A percentile compares a stretch with the other conserved stretches of the same genome.
These are phyloP conservation scores for Heliocidaris tuberculata DNA, from an alignment of 35 echinoderm and acorn worm genomes.

Conservation along the genomic window DNA sequence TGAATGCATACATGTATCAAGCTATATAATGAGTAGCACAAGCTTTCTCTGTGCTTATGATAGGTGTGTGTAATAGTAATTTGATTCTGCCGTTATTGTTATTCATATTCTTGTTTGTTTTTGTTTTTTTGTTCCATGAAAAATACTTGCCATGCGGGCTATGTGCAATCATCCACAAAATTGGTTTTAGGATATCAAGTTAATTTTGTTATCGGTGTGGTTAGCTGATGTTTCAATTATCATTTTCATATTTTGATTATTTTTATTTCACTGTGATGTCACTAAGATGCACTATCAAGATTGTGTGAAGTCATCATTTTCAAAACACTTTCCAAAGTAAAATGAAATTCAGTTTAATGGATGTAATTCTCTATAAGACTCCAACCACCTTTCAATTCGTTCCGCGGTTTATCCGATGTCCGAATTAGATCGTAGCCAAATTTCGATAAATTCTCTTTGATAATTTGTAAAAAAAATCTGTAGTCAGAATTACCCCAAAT, in stretches of 20 bases:
- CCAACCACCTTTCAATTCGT: no score
- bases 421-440: no score
- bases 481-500: no score
- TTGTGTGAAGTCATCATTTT: no score
- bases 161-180: background rate
- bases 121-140: background rate
- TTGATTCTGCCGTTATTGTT: background rate
- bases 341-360: no score
- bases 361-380: no score
- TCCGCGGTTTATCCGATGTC: no score
- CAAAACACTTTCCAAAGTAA: no score
- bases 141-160: slow-evolving; percentile 32
- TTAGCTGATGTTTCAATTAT: background rate
- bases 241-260: background rate
- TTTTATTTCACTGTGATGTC: background rate
- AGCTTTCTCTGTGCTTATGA: background rate
- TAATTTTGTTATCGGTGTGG: background rate
- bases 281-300: background rate
- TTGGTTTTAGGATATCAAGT: background rate
- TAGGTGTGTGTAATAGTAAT: background rate
- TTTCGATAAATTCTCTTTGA: no score
- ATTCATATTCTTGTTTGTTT: background rate
- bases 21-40: background rate
- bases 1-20: background rate
- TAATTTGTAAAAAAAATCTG: no score